phyloP scores from a whole-genome alignment of 2,888 invertebrate genomes.

The Agrilus biguttatus region DNA sequence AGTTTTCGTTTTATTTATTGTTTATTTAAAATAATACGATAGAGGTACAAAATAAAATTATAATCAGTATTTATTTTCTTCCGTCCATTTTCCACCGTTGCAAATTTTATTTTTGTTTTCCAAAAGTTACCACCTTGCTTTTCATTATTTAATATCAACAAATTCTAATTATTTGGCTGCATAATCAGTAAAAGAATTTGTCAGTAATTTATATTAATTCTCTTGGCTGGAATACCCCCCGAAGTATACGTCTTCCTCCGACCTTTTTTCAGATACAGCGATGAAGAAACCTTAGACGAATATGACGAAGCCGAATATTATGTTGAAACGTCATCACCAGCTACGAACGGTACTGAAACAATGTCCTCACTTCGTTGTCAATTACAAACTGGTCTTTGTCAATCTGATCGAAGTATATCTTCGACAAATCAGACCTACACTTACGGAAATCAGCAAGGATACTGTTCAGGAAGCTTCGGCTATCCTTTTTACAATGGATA shows the following conservation, averaged over 20 bases:
- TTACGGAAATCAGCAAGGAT: conserved; percentile 67
- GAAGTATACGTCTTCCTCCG: conserved; percentile 5
- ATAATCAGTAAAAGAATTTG: too few species aligned
- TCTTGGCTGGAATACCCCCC: too few species aligned
- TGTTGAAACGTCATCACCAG: conserved; percentile 22
- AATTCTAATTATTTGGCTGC: too few species aligned
- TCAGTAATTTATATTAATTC: too few species aligned
- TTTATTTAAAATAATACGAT: too few species aligned
- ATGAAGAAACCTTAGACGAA: conserved; percentile 24
- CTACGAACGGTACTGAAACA: conserved; percentile 15
- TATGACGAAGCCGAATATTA: conserved; percentile 21
- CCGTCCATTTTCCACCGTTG: too few species aligned
- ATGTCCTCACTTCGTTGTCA: conserved; percentile 32
- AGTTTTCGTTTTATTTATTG: too few species aligned
- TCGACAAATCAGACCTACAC: conserved; percentile 61
- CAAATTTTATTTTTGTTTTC: too few species aligned
- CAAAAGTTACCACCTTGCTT: too few species aligned
- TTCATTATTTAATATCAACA: too few species aligned
- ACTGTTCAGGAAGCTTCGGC: conserved; percentile 58
- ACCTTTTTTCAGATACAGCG: conserved; percentile 20
- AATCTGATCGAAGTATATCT: conserved; percentile 66
- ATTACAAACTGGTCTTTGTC: conserved; percentile 64
- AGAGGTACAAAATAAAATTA: too few species aligned
- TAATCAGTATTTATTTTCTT: too few species aligned
- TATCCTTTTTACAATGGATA: conserved; percentile 50